Evolutionary conservation across 2,888 invertebrate species (phyloP), one percentile per base, ranked within the genome.

Genomic region (Sturmia bella): DNA sequence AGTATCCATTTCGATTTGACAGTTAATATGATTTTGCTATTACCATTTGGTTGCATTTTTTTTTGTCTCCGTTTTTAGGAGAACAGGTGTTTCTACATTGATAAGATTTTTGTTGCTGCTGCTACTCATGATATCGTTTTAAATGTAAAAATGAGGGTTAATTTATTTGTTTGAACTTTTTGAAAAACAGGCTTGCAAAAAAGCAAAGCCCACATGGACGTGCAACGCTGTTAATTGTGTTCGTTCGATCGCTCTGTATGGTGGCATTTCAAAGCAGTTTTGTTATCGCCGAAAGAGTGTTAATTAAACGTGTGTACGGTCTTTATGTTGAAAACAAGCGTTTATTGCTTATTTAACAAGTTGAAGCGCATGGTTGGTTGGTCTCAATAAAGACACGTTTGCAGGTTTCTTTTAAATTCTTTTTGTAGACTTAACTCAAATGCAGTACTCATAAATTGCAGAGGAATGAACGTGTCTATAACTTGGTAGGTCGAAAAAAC

Each of bases 1-100:
- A 21, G n/a, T 54, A 61, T 64, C 24, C 56, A 52, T 54, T 69
- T 45, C 5, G 24, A 11, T 48, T 63, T 79, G 68, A 63, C 74
- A 79, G 61, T 54, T 56, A 27, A 69, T 74, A 50, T 50, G 68
- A 74, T 69, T 73, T 79, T 69, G 52, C 68, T 63, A 79, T 79
- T 79, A 79, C n/a, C 3, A 64, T 39, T 39, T 50, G 17, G 17
- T 48, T 37, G 19, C 6, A 43, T 56, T 24, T 48, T 32, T 19
- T 37, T 57, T 41, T 32, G n/a, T 24, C 12, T 37, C n/a, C 11
- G 0, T 2, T 19, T 19, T 32, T 13, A 9, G 39, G 4, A 48
- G 15, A 63, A 37, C 54, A 54, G 63, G 63, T 64, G 61, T 73
- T 54, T 11, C n/a, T 12, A 48, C 21, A 66, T 5, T 15, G 45